phyloP scores from a whole-genome alignment of 2,113 vertebrate species.

The rat (Rattus norvegicus) region GRCr8 NC_086025.1:56677501-56678000 shows the following conservation, averaged over 20 bases:
- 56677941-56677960: not conserved
- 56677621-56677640: conserved; percentile 75
- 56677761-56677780: conserved; percentile 77
- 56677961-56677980: not conserved
- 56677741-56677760: conserved; percentile 77
- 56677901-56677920: not conserved
- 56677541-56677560: conserved; percentile 69
- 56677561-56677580: conserved; percentile 77
- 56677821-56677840: not conserved
- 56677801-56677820: conserved; percentile 35
- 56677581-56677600: conserved; percentile 81
- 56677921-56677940: conserved; percentile 44
- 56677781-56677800: conserved; percentile 58
- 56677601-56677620: conserved; percentile 80
- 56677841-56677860: conserved; percentile 60
- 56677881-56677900: conserved; percentile 44
- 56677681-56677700: conserved; percentile 80
- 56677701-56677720: conserved; percentile 78
- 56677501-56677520: conserved; percentile 79
- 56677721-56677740: conserved; percentile 82
- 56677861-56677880: conserved; percentile 20
- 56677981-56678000: not conserved
- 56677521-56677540: conserved; percentile 80
- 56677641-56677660: conserved; percentile 51
- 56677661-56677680: conserved; percentile 74